Conservation (phyloP, 64 coral and sea anemone genomes). For the Cladopsammia gracilis region DNA sequence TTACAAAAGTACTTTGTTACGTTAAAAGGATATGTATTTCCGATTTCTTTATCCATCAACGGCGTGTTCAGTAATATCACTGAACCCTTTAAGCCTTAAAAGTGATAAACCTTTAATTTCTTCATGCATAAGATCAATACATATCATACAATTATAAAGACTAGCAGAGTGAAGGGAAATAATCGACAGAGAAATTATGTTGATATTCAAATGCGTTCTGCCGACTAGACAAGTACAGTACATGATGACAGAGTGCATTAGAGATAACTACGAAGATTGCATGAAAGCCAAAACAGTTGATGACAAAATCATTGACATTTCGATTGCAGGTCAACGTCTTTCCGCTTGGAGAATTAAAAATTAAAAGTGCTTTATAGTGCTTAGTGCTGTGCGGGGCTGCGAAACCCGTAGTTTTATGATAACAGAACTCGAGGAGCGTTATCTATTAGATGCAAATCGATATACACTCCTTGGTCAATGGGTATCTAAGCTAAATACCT, state of each 20-base stretch:
- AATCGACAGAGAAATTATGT: background rate
- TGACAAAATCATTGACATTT: conserved; percentile 25
- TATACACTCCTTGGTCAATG: too few species aligned
- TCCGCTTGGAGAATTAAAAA: background rate
- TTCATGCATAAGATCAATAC: background rate
- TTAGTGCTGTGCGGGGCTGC: background rate
- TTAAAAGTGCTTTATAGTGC: background rate
- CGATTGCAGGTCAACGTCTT: background rate
- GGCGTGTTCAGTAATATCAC: background rate
- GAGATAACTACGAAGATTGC: background rate
- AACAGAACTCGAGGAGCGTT: too few species aligned
- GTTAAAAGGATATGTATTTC: background rate
- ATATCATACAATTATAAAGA: background rate
- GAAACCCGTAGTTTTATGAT: too few species aligned
- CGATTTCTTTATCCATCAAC: background rate
- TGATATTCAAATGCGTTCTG: background rate
- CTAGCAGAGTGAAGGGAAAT: background rate
- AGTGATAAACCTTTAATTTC: background rate
- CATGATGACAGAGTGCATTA: background rate
- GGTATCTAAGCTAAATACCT: too few species aligned
- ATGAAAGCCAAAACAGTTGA: background rate
- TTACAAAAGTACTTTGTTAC: background rate
- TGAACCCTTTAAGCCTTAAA: background rate
- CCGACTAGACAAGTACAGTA: background rate
- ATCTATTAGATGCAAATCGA: too few species aligned